Evolutionary conservation across 2,113 vertebrate genomes (phyloP).

Genomic region (Corythaeola cristata): DNA sequence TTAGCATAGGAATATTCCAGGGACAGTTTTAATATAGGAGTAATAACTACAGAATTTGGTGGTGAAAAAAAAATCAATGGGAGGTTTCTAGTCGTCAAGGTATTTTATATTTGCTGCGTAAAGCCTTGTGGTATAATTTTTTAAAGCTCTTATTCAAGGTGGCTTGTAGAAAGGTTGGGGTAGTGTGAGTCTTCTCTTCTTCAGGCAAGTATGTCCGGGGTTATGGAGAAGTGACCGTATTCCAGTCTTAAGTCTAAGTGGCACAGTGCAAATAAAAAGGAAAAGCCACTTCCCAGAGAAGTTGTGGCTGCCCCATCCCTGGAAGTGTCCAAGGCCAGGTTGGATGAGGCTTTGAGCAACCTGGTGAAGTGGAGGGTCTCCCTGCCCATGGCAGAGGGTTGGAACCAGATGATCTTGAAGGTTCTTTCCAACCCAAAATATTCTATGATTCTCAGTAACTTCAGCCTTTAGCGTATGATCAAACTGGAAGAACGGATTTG

Average conservation of each 20-base stretch:
- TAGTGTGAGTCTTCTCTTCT: neutral
- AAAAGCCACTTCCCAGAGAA: neutral
- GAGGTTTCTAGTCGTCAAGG: neutral
- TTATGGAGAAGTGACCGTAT: neutral
- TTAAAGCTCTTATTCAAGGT: neutral
- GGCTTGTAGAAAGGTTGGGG: neutral
- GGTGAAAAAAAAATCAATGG: neutral
- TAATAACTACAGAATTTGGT: neutral
- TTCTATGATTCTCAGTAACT: neutral
- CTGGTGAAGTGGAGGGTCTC: too few relatives aligned
- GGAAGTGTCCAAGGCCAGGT: too few relatives aligned
- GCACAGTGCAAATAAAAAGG: neutral
- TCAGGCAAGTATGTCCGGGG: neutral
- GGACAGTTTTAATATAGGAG: neutral
- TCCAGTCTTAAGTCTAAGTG: neutral
- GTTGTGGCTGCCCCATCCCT: too few relatives aligned
- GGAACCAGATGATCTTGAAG: too few relatives aligned
- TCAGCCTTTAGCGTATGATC: neutral
- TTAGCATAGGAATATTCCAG: neutral
- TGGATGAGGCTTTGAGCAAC: too few relatives aligned
- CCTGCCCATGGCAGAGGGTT: too few relatives aligned
- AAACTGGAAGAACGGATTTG: neutral
- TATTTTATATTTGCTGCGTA: neutral
- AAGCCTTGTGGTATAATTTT: neutral
- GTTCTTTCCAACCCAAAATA: too few relatives aligned